Base-by-base conservation (phyloP, 2,113 vertebrate species). In the Hypocryptadius cinnamomeus region DNA sequence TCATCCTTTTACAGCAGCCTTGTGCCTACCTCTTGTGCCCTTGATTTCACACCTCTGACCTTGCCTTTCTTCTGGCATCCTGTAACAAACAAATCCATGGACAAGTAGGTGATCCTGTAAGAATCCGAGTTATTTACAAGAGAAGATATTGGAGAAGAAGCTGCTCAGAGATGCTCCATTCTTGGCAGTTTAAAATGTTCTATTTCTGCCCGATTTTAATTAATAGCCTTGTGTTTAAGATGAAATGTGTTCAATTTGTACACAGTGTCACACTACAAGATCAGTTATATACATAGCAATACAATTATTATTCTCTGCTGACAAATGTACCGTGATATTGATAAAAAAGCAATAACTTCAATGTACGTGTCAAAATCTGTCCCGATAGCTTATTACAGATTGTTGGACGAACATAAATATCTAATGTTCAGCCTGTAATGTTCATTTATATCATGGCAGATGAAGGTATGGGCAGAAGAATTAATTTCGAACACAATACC, bases 271-370 rank as follows among this genome's bases (percentile, higher is more conserved):
- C 80, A 76, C 77, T 87, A 87, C 92, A 94, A 87, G 89, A 95
- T 89, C 57, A n/a, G 79, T 79, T 84, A 73, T 81, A 66, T 85
- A 96, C 83, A 45, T 90, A 76, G 80, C 92, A 90, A 90, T 92
- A 56, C 61, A 95, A 70, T 97, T 96, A 85, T 79, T 87, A 81
- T 95, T 88, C 89, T 73, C 63, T 60, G 66, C 86, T 95, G 85
- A 85, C 87, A 79, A 96, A 95, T 92, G 95, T 94, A 94, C 68
- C 90, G 13, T 97, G 95, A 94, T 91, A 95, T 74, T 97, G 92
- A 95, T 76, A 91, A 91, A 94, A 96, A 96, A 73, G 72, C 91
- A 94, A 88, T 87, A 96, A 89, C 96, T 97, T 83, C 50, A 84
- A 80, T 64, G 63, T 85, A 68, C 40, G 30, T 45, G 79, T 93